Evolutionary conservation across 2,113 vertebrate genomes (phyloP), one percentile per base, ranked within the genome.

Genomic region (Oreochromis tanganicae): DNA sequence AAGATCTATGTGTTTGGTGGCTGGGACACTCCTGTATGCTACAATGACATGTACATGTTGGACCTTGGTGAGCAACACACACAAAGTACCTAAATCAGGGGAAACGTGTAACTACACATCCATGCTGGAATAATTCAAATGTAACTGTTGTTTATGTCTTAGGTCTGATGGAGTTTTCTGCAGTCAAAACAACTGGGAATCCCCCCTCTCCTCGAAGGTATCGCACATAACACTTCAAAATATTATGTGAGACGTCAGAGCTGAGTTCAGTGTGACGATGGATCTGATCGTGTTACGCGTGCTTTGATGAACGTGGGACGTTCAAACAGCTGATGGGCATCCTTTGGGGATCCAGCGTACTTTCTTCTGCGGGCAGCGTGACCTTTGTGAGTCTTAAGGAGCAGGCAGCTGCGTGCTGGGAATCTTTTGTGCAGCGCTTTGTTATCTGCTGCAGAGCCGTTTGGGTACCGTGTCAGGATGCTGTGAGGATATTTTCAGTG

Each of bases 161-260:
- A 97, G 97, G 97, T 34, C 90, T 97, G 80, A 97, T 97, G 97
- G 97, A 97, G 92, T 97, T 97, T 90, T 96, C 96, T 78, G 86
- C 82, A 12, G 96, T 97, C 55, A 95, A 92, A 91, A 95, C 95
- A 9, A 87, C 43, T n/a, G 97, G 97, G 43, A 91, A 85, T 36
- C 83, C 86, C 7, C 97, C 97, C 1, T 96, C 96, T n/a, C 96
- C 97, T 55, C 93, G 97, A 82, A 96, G 97, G 97, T 97, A 68
- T 57, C 17, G 16, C 48, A 56, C 43, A 9, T 4, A 9, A 21
- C 16, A 3, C 36, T 68, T 41, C 24, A 29, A 68, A 68, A 3
- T 68, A 38, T 68, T 0, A 38, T 0, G 4, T 3, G 36, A 68
- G 7, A 21, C 7, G 1, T 24, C 36, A 2, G 19, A 68, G 63